Conservation (phyloP, 1,140 invertebrate species). For the Pygmarrhopalites habei region DNA sequence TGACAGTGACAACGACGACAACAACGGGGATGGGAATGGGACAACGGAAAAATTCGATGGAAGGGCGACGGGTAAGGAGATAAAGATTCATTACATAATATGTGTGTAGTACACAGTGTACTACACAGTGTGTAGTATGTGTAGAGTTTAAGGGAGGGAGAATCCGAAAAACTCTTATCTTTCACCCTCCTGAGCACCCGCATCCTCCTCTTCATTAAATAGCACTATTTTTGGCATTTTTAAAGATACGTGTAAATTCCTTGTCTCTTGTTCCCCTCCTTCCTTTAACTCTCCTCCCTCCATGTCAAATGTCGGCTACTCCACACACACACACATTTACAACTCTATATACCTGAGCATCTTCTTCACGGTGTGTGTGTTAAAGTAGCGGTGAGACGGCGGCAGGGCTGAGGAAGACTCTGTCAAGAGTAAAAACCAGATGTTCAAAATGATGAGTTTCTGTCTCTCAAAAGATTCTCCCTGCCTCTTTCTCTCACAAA, state of each 20-base stretch:
- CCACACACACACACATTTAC: background rate
- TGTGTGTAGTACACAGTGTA: too few relatives aligned
- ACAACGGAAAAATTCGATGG: background rate
- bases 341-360: background rate
- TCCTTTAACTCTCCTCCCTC: too few relatives aligned
- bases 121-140: too few relatives aligned
- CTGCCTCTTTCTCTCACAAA: too few relatives aligned
- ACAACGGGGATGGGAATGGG: background rate
- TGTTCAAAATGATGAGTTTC: background rate
- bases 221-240: background rate
- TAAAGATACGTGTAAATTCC: background rate
- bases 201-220: slow-evolving; percentile 3
- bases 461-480: too few relatives aligned
- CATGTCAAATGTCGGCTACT: background rate
- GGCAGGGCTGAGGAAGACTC: too few relatives aligned
- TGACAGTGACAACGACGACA: slow-evolving; percentile 6
- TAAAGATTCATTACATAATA: background rate
- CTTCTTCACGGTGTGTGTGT: background rate
- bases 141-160: slow-evolving; percentile 8
- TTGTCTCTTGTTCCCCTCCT: too few relatives aligned
- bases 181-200: background rate
- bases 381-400: too few relatives aligned
- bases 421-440: background rate
- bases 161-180: background rate
- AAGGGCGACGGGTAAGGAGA: slow-evolving; percentile 26